Percentiles rank a stretch among this genome's conserved stretches.
Conservation (phyloP, 2,797 vertebrate species). For the Hippoglossus hippoglossus region DNA sequence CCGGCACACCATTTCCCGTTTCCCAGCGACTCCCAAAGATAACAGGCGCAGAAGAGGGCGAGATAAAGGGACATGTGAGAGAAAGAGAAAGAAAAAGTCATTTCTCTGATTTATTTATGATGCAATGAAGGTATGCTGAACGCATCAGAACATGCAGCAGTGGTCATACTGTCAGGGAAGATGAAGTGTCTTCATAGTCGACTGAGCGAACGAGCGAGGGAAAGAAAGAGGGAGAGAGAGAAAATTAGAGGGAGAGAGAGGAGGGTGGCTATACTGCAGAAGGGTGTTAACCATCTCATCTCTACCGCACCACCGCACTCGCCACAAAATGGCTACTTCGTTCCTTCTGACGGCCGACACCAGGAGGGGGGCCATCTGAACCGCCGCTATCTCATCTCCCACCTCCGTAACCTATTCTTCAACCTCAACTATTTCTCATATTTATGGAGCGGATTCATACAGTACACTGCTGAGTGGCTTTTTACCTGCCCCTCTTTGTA, state of each 20-base stretch:
- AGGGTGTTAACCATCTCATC: slow-evolving; percentile 91
- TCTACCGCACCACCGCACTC: slow-evolving; percentile 82
- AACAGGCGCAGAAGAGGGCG: slow-evolving; percentile 62
- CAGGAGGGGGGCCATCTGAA: slow-evolving; percentile 64
- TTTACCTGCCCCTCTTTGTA: slow-evolving; percentile 55
- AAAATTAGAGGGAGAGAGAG: slow-evolving; percentile 75
- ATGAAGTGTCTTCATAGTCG: slow-evolving; percentile 96
- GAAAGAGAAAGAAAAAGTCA: slow-evolving; percentile 87
- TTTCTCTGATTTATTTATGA: slow-evolving; percentile 99
- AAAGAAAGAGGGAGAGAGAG: slow-evolving; percentile 70
- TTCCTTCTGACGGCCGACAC: slow-evolving; percentile 73
- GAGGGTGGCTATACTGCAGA: slow-evolving; percentile 78
- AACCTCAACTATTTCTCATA: slow-evolving; percentile 74
- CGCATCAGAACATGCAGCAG: slow-evolving; percentile 94
- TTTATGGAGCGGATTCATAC: slow-evolving; percentile 67
- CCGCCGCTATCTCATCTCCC: slow-evolving; percentile 69
- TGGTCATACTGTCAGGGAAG: slow-evolving; percentile 97
- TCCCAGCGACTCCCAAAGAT: slow-evolving; percentile 80
- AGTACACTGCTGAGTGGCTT: slow-evolving; percentile 57
- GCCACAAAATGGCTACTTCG: slow-evolving; percentile 84
- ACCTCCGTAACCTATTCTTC: slow-evolving; percentile 68
- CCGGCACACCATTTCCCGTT: slow-evolving; percentile 71
- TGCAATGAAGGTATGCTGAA: slow-evolving; percentile 98
- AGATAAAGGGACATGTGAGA: slow-evolving; percentile 75
- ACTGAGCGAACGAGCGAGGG: slow-evolving; percentile 85